Conservation (phyloP, 2,888 invertebrate species). For the Laspeyria flexula region DNA sequence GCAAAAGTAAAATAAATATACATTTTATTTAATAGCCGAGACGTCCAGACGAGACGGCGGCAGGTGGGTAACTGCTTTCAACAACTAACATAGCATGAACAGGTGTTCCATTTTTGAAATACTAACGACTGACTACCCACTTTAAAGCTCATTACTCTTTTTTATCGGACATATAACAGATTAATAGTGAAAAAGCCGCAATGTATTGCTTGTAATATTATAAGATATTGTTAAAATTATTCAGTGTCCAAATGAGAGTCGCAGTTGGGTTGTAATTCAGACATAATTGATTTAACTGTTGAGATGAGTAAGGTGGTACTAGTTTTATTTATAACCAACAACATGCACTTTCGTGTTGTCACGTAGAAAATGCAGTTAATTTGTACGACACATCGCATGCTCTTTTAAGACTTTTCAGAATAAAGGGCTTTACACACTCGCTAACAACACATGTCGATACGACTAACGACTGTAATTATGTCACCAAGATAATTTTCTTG, state of each 20-base stretch:
- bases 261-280: conserved; percentile 31
- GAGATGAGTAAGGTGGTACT: conserved; percentile 21
- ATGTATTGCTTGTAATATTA: conserved; percentile 1
- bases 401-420: no score
- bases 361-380: not conserved
- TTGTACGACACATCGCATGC: no score
- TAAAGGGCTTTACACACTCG: no score
- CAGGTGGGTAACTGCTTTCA: conserved; percentile 34
- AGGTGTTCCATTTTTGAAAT: conserved; percentile 28
- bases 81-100: conserved; percentile 22
- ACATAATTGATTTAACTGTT: conserved; percentile 23
- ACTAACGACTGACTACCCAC: no score
- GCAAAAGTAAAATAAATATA: not conserved
- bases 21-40: conserved; percentile 2
- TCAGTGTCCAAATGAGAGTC: conserved; percentile 13
- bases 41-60: conserved; percentile 36
- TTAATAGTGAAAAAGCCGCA: not conserved
- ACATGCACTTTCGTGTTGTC: not conserved
- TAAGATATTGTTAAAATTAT: not conserved
- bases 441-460: no score
- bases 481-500: no score
- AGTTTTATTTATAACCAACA: conserved; percentile 25
- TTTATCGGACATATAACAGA: not conserved
- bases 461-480: no score
- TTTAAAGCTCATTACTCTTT: conserved; percentile 3